Base-by-base conservation (phyloP, 2,888 invertebrate species). In the Watsonalla binaria region DNA sequence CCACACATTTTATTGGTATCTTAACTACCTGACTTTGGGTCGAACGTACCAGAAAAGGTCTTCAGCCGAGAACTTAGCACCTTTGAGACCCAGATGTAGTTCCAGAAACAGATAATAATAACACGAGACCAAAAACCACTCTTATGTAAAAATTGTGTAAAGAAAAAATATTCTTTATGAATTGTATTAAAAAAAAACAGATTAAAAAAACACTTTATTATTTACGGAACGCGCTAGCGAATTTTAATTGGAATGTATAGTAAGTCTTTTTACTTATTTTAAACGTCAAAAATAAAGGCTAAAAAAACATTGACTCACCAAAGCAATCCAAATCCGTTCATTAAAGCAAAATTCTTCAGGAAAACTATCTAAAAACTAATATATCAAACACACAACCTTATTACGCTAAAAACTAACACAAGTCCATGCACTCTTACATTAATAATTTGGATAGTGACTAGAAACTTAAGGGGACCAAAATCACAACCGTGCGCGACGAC, bases 241-340 rank as follows among this genome's bases (percentile, higher is more conserved):
- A 24, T 24, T 24, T 24, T n/a, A n/a, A 24, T 24, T 24, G 4
- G 4, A 24, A 24, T 24, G 24, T 24, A 24, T 24, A 24, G 1
- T 1, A 24, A 24, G 24, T 24, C 1, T 1, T 24, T 2, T 24
- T 4, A 42, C 2, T 42, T 42, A 42, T 42, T 42, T 42, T 0
- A 54, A 35, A 52, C 49, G 55, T 50, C 47, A 56, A 56, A 51
- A 61, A 58, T 59, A 57, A 61, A 66, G 83, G 0, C 34, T 35
- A 49, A 37, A 34, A 0, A 13, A 37, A 7, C 37, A 8, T 6
- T 9, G 14, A 49, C 90, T 89, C 61, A 90, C 90, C 90, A 90
- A 78, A 89, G 86, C 73, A 89, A 86, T 66, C 88, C 87, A 83
- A 90, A 90, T 89, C 85, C 88, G 82, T 86, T 87, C 90, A 90